A percentile compares a stretch with the other conserved stretches of the same genome.
phyloP scores from a whole-genome alignment of 2,113 vertebrate genomes.

The Otocyon megalotis region DNA sequence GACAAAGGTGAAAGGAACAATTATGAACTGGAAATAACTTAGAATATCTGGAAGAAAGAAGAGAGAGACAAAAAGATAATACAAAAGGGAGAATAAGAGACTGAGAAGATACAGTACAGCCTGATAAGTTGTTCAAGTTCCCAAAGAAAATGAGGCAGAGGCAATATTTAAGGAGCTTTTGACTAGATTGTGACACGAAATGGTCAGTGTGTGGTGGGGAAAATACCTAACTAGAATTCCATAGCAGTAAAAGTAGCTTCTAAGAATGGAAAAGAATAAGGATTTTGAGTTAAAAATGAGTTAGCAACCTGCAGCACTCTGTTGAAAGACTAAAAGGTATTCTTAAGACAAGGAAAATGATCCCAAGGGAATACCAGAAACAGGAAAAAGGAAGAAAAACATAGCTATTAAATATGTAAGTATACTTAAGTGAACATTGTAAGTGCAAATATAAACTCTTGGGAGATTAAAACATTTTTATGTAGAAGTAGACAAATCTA shows the following conservation, averaged over 20 bases:
- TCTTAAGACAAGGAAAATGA: not conserved
- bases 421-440: not conserved
- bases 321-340: not conserved
- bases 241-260: not conserved
- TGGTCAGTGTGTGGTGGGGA: no score
- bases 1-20: not conserved
- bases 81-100: not conserved
- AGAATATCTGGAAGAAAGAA: not conserved
- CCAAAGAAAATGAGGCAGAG: not conserved
- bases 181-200: not conserved
- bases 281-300: not conserved
- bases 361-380: not conserved
- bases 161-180: not conserved
- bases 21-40: not conserved
- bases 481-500: not conserved
- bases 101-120: not conserved
- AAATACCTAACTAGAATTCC: not conserved
- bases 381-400: not conserved
- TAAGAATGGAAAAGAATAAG: not conserved
- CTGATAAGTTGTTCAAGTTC: not conserved
- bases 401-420: not conserved
- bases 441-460: not conserved
- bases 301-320: not conserved
- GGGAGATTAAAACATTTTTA: not conserved
- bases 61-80: not conserved